Percentiles rank a stretch among this genome's conserved stretches.
phyloP scores from a whole-genome alignment of 2,797 vertebrate genomes.

The Melanitta fusca region DNA sequence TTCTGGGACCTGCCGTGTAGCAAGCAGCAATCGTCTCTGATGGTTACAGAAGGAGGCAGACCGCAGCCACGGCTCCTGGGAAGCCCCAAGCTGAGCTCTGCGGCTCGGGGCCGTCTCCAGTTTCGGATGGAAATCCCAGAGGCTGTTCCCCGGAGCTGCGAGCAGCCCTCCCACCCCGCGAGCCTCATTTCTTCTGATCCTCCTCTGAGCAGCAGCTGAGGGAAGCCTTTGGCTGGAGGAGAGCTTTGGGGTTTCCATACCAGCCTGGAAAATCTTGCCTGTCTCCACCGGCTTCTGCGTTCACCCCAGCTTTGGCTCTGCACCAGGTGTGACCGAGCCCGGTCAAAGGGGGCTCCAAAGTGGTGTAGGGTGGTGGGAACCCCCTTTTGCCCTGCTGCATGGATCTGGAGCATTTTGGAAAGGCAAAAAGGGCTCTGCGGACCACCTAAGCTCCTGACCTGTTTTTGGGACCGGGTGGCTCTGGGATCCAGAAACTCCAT shows the following conservation, averaged over 20 bases:
- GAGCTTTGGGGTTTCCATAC: not conserved
- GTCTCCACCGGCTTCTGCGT: not conserved
- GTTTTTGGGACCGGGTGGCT: not conserved
- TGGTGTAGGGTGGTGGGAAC: not conserved
- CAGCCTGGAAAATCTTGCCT: not conserved
- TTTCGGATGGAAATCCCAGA: not conserved
- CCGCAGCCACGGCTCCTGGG: not conserved
- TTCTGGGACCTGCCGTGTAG: not conserved
- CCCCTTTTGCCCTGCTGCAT: fast-evolving
- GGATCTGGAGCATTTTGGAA: no score
- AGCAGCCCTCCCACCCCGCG: not conserved
- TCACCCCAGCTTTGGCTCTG: not conserved
- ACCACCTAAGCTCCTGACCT: not conserved
- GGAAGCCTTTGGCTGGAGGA: not conserved
- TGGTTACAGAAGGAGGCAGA: not conserved
- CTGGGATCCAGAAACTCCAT: not conserved
- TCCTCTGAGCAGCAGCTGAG: not conserved
- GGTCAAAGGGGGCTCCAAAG: not conserved
- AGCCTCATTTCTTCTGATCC: not conserved
- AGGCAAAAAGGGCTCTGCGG: not conserved
- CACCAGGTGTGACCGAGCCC: not conserved
- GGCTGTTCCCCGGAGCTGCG: not conserved
- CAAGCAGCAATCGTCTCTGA: not conserved
- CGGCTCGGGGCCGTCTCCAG: fast-evolving
- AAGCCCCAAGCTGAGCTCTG: not conserved